These are phyloP conservation scores for Cepaea nemoralis DNA, from an alignment of 1,140 invertebrate genomes.

Conservation along the genomic window DNA sequence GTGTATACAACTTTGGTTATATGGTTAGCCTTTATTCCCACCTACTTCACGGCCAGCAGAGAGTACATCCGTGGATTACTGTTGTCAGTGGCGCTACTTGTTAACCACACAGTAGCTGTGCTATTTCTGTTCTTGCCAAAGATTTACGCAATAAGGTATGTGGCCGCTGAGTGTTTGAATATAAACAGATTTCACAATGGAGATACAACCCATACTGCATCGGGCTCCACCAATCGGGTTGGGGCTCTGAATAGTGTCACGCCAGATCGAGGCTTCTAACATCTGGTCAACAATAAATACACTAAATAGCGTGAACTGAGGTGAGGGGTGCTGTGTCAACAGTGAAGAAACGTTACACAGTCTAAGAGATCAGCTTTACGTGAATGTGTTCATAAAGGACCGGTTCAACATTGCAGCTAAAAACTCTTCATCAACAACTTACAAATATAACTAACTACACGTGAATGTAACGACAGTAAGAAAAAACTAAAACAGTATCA, in stretches of 20 bases:
- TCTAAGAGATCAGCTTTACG: no score
- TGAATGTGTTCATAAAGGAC: no score
- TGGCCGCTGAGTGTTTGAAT: slow-evolving; percentile 2
- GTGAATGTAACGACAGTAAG: no score
- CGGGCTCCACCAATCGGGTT: background rate
- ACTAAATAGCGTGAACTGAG: no score
- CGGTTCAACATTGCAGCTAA: no score
- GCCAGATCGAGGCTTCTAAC: background rate
- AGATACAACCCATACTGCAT: background rate
- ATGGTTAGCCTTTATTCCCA: slow-evolving; percentile 41
- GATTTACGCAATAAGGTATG: slow-evolving; percentile 74
- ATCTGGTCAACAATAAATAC: no score
- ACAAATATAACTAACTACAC: no score
- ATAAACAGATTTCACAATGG: background rate
- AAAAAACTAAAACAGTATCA: no score
- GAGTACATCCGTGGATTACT: slow-evolving; percentile 49
- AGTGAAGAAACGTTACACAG: no score
- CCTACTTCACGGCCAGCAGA: slow-evolving; percentile 43
- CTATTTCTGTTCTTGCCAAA: slow-evolving; percentile 60
- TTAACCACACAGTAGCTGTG: slow-evolving; percentile 56
- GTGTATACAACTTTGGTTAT: slow-evolving; percentile 13
- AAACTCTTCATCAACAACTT: no score
- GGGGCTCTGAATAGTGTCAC: background rate
- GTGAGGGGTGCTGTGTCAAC: no score
- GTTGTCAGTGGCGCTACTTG: slow-evolving; percentile 50